Evolutionary conservation across 2,888 invertebrate species (phyloP).

Genomic region (Acrobasis suavella): DNA sequence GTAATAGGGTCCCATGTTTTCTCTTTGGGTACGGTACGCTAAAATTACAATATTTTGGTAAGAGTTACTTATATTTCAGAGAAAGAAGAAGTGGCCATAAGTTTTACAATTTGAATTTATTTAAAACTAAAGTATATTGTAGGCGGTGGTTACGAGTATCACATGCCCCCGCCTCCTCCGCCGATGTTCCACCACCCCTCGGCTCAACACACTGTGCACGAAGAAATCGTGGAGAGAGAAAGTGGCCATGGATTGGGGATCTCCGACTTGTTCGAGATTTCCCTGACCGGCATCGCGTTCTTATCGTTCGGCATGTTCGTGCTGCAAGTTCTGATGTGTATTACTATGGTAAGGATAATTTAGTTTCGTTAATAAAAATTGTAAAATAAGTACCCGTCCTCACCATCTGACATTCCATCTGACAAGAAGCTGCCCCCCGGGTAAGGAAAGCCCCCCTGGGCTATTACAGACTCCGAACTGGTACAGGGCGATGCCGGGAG

Average conservation of each 20-base stretch:
- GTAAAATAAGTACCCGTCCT: too few species aligned
- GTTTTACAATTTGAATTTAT: too few species aligned
- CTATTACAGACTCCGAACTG: too few species aligned
- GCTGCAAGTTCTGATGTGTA: constrained; percentile 90
- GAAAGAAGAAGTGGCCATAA: too few species aligned
- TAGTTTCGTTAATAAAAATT: too few species aligned
- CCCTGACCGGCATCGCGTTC: constrained; percentile 90
- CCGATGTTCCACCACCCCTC: constrained; percentile 60
- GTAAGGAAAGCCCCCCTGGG: too few species aligned
- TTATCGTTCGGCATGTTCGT: constrained; percentile 91
- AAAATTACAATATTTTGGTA: too few species aligned
- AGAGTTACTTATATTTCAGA: background rate
- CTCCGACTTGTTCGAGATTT: constrained; percentile 89
- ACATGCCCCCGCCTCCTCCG: constrained; percentile 74
- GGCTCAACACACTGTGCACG: constrained; percentile 40
- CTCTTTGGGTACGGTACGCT: too few species aligned
- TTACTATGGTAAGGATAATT: constrained; percentile 81
- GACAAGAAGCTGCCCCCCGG: too few species aligned
- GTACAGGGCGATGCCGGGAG: too few species aligned
- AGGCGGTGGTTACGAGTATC: constrained; percentile 75
- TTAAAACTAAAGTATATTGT: constrained; percentile 20
- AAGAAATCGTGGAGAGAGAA: constrained; percentile 65
- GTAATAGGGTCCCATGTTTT: too few species aligned
- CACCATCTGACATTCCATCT: too few species aligned
- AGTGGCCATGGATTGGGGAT: constrained; percentile 83